A percentile compares a stretch with the other conserved stretches of the same genome.
Conservation (phyloP, 2,888 invertebrate genomes). For the Ashinkailepas kermadecensis region DNA sequence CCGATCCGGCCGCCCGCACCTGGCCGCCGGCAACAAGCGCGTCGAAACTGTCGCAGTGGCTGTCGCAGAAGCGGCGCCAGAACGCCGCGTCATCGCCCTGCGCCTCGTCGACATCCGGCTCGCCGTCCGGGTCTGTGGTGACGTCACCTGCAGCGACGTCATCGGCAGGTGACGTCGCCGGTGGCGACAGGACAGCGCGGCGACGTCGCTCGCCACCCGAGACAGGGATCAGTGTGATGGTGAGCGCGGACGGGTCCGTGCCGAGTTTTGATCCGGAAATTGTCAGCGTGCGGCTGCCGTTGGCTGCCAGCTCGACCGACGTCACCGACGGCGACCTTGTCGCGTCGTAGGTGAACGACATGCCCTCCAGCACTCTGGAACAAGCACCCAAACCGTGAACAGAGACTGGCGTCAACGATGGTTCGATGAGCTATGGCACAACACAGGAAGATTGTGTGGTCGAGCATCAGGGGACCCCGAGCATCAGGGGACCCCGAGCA, state of each 20-base stretch:
- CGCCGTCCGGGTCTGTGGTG: not conserved
- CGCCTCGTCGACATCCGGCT: not conserved
- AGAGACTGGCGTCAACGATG: too few species aligned
- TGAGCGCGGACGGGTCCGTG: slow-evolving; percentile 17
- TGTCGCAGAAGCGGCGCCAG: slow-evolving; percentile 12
- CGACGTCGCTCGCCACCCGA: not conserved
- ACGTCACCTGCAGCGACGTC: not conserved
- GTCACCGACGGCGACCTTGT: slow-evolving; percentile 26
- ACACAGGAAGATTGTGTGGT: too few species aligned
- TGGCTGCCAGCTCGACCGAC: not conserved
- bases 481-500: too few species aligned
- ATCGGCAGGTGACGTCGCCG: not conserved
- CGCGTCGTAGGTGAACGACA: slow-evolving; percentile 26
- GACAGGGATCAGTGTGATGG: slow-evolving; percentile 20
- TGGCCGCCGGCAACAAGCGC: slow-evolving; percentile 25
- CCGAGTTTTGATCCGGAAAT: slow-evolving; percentile 27
- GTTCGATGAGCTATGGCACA: too few species aligned
- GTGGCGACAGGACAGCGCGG: not conserved
- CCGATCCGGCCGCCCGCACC: slow-evolving; percentile 24
- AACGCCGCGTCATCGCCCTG: not conserved
- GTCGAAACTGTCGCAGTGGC: slow-evolving; percentile 6
- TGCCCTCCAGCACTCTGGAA: not conserved
- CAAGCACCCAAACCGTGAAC: not conserved
- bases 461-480: too few species aligned
- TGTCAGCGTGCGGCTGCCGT: slow-evolving; percentile 11